Percentiles rank a stretch among this genome's conserved stretches.
These are phyloP conservation scores for Lutjanus argentimaculatus DNA, from an alignment of 2,797 vertebrate genomes.

Conservation along the genomic window DNA sequence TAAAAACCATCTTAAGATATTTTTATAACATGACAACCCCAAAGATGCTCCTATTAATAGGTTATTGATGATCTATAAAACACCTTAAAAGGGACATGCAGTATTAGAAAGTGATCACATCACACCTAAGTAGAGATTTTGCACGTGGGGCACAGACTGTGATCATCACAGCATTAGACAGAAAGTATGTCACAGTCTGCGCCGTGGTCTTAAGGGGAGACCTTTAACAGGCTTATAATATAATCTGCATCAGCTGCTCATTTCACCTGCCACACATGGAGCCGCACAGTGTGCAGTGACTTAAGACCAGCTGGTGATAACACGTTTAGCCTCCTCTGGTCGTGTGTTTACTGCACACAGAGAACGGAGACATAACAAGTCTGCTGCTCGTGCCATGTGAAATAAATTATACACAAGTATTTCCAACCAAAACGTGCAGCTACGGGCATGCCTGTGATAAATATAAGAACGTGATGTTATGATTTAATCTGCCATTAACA, in stretches of 20 bases:
- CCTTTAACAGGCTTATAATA: slow-evolving; percentile 58
- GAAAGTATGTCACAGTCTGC: neutral
- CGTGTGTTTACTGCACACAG: slow-evolving; percentile 17
- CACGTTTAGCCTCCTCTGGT: neutral
- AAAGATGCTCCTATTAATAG: neutral
- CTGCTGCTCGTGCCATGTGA: neutral
- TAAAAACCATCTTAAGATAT: neutral
- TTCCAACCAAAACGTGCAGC: neutral
- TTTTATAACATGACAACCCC: neutral
- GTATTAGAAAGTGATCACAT: neutral
- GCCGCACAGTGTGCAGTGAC: neutral
- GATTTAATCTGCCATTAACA: neutral
- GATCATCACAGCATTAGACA: neutral
- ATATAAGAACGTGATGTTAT: neutral
- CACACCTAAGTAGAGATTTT: neutral
- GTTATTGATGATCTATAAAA: neutral
- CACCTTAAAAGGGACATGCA: rapidly evolving
- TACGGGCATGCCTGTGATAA: neutral
- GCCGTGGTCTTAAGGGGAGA: slow-evolving; percentile 12
- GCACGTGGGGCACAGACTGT: neutral
- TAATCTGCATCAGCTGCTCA: slow-evolving; percentile 56
- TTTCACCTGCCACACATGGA: slow-evolving; percentile 19
- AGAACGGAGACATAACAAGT: neutral
- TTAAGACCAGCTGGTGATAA: slow-evolving; percentile 6
- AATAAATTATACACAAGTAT: neutral